phyloP scores from a whole-genome alignment of 2,888 invertebrate genomes.

The Euzophera pinguis region DNA sequence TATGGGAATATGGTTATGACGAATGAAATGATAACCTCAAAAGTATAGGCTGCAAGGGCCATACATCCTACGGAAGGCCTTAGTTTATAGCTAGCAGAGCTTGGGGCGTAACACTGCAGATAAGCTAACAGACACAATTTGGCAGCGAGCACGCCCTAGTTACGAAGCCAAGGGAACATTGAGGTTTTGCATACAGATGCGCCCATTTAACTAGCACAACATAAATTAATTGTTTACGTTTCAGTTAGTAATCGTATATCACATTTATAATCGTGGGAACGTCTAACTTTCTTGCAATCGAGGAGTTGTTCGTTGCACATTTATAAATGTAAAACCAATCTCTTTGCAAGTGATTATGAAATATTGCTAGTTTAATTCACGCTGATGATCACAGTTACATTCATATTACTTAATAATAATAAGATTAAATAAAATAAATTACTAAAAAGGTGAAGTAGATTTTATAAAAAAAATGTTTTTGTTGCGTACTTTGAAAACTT shows the following conservation, averaged over 20 bases:
- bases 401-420: too few relatives aligned
- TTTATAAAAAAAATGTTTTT: too few relatives aligned
- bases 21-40: not conserved
- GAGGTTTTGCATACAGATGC: slow-evolving; percentile 77
- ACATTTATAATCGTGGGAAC: slow-evolving; percentile 37
- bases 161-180: slow-evolving; percentile 64
- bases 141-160: slow-evolving; percentile 72
- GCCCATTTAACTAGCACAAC: slow-evolving; percentile 71
- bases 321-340: not conserved
- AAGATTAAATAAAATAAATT: too few relatives aligned
- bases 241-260: slow-evolving; percentile 57
- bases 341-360: not conserved
- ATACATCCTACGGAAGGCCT: slow-evolving; percentile 16
- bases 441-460: too few relatives aligned
- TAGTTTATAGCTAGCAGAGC: slow-evolving; percentile 28
- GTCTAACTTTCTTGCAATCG: slow-evolving; percentile 32
- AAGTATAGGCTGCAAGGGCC: not conserved
- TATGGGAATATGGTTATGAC: too few relatives aligned
- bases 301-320: not conserved
- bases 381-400: not conserved
- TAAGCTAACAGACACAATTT: slow-evolving; percentile 78
- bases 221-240: slow-evolving; percentile 71
- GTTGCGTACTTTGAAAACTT: too few relatives aligned
- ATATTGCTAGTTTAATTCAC: slow-evolving; percentile 1
- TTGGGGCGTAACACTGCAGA: slow-evolving; percentile 71